Evolutionary conservation across 2,113 vertebrate genomes (phyloP), one percentile per base, ranked within the genome.

Genomic region (Calypte anna): DNA sequence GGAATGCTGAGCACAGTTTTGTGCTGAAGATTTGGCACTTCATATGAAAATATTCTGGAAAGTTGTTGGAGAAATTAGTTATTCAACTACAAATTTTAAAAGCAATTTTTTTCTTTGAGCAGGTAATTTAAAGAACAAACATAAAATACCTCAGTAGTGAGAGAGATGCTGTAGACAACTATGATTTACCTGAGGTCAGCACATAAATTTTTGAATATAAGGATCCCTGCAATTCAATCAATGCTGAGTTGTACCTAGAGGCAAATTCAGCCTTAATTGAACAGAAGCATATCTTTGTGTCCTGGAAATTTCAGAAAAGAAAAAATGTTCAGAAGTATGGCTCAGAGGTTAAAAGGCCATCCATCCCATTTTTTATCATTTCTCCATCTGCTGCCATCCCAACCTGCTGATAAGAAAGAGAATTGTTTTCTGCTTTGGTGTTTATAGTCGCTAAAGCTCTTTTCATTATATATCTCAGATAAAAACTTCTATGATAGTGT

Each of bases 131-230:
- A 91, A 96, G 87, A 94, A 70, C 80, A 95, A 91, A 91, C 30
- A 88, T 75, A 90, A 88, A 94, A 90, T 81, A 93, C 66, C 61
- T 90, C 50, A 64, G 69, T 43, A 76, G 51, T 55, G 43, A 57
- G 77, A 66, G 40, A 61, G 44, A 63, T 79, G 75, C 43, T 67
- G 48, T 91, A 91, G 68, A 90, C 55, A 91, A 33, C 31, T n/a
- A 16, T 61, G 76, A 88, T 72, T 94, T 93, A 96, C 96, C 89
- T 97, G 81, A 68, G 91, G 88, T 94, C 91, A 93, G 86, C 73
- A 55, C 40, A 86, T 76, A 82, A 84, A 72, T 43, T 80, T 82
- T 92, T 80, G 63, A 89, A 36, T 88, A 66, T 87, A 80, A 92
- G 54, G 20, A 85, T 82, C 38, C 64, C 83, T 92, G 44, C 67